Evolutionary conservation across 2,888 invertebrate species (phyloP).

Genomic region (Eueremaeus valkanovi): DNA sequence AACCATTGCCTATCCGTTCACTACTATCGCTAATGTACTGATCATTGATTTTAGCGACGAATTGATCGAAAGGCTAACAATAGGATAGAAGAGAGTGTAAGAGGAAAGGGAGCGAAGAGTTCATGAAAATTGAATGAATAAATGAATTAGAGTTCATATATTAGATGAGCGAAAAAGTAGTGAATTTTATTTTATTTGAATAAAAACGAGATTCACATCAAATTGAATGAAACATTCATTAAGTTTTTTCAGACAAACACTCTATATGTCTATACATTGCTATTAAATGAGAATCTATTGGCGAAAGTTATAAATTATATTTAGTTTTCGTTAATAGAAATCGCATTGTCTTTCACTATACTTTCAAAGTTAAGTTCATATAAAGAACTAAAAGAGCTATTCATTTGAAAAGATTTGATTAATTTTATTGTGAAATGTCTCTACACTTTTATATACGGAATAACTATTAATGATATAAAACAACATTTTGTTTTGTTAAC

Average conservation of each 20-base stretch:
- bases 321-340: too few species aligned
- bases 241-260: not conserved
- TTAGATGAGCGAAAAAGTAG: not conserved
- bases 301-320: not conserved
- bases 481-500: too few species aligned
- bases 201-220: not conserved
- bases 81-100: too few species aligned
- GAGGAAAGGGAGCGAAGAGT: too few species aligned
- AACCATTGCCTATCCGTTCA: not conserved
- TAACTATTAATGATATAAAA: too few species aligned
- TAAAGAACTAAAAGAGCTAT: not conserved
- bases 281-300: not conserved
- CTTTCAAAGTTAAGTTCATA: too few species aligned
- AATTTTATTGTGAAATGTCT: too few species aligned
- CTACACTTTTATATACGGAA: too few species aligned
- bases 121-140: slow-evolving; percentile 8
- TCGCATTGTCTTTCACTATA: not conserved
- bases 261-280: not conserved
- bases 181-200: not conserved
- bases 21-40: not conserved
- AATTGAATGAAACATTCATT: slow-evolving; percentile 10
- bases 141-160: slow-evolving; percentile 3
- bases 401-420: not conserved
- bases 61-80: not conserved
- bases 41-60: not conserved